A percentile compares a stretch with the other conserved stretches of the same genome.
phyloP scores from a whole-genome alignment of 2,797 vertebrate genomes.

The Labeo calbasu region DNA sequence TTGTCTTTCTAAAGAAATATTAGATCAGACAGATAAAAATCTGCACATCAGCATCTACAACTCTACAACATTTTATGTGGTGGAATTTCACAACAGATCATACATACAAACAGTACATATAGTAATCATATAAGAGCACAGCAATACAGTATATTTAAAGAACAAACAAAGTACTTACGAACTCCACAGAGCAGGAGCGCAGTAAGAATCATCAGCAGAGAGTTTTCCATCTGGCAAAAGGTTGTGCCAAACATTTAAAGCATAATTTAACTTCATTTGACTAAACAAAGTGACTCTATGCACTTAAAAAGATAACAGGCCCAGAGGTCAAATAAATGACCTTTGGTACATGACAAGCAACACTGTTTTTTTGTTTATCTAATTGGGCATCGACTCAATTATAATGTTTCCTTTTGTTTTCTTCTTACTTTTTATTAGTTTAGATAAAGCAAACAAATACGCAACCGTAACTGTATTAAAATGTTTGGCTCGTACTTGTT shows the following conservation, averaged over 20 bases:
- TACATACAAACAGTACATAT: background rate
- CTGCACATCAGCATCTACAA: background rate
- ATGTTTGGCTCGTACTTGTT: background rate
- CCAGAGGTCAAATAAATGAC: constrained; percentile 21
- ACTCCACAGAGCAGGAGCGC: constrained; percentile 47
- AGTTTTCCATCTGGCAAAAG: constrained; percentile 66
- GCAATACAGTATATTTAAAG: background rate
- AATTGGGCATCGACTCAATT: background rate
- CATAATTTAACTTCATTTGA: background rate
- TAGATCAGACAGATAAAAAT: background rate
- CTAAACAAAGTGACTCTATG: background rate
- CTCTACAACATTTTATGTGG: background rate
- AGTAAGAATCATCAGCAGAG: constrained; percentile 55
- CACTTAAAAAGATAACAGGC: constrained; percentile 1
- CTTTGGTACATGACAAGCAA: background rate
- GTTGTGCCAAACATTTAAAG: constrained; percentile 15
- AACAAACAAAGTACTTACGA: constrained; percentile 64
- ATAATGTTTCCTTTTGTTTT: background rate
- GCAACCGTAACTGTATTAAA: background rate
- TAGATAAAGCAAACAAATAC: background rate
- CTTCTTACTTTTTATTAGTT: background rate
- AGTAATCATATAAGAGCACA: background rate
- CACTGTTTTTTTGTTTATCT: background rate
- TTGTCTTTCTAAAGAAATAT: background rate
- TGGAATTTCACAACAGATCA: background rate